Evolutionary conservation across 2,888 invertebrate genomes (phyloP), one percentile per base, ranked within the genome.

Genomic region (Meliscaeva auricollis): DNA sequence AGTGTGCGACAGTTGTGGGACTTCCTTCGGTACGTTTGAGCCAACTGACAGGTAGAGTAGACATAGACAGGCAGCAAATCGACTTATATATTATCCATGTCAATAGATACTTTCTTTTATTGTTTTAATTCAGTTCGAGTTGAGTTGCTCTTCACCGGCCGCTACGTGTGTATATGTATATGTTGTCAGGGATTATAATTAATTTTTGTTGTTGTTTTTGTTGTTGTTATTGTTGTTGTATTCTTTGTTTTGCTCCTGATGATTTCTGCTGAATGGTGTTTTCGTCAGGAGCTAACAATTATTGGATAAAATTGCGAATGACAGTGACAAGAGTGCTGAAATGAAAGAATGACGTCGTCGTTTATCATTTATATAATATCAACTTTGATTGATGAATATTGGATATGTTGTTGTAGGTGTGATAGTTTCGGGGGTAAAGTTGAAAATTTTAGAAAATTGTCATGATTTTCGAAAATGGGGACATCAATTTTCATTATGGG

Each of bases 1-100:
- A 70, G 58, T 52, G 56, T 66, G 50, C 1, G 48, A 38, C 68
- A 74, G 74, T 84, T 79, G 83, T 84, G 66, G 69, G 83, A 66
- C 83, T 84, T 84, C 77, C 50, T 73, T 73, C 20, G n/a, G 50
- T 60, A 30, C 60, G 9, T 41, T 73, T 64, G 72, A 50, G 22
- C n/a, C n/a, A 35, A 17, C 15, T 38, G 66, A 35, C 48, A 46
- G 64, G 2, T 44, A 22, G 11, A 52, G n/a, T 15, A 15, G 44
- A 54, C 26, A 41, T 38, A 11, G 30, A 46, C 7, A 8, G 8
- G 52, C 46, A n/a, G 26, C 3, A n/a, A n/a, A n/a, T 38, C 4
- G 32, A 26, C 9, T 54, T 26, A n/a, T 22, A 26, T 66, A 3
- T n/a, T n/a, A n/a, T 79, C 58, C 69, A 70, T 74, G 78, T 70